Base-by-base conservation (phyloP, 2,888 invertebrate genomes). In the Neoscelio sp. region DNA sequence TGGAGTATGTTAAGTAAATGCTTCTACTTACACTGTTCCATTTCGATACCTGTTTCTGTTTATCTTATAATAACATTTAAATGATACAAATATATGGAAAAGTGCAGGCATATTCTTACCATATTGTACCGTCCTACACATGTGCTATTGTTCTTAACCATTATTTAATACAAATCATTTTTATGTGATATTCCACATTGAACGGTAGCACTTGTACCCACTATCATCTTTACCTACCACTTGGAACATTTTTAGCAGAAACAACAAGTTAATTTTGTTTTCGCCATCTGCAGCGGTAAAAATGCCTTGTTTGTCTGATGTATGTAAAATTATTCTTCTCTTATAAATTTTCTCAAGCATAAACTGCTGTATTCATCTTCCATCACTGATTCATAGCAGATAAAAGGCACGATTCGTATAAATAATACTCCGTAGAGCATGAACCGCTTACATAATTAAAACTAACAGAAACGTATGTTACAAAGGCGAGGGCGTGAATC, bases 401-500 rank as follows among this genome's bases (percentile, higher is more conserved):
- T 13, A 20, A 60, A 60, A 30, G 18, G 33, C 60, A 28, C 33
- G 56, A 54, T 33, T 40, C 26, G 30, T 44, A 44, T 60, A 42
- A 60, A 60, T 60, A 42, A 46, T 42, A 33, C 23, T 40, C n/a
- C 4, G n/a, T 15, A 8, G 2, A 10, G 40, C 28, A 13, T 12
- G 64, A 50, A 40, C 35, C 18, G 46, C 46, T 73, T 64, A 73
- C 62, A 64, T 64, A 75, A 75, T 75, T 75, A 67, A 75, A 67
- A 33, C 40, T 26, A 35, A 38, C 38, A 17, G 56, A 54, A 52
- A 46, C 20, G 35, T 17, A 52, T 35, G 33, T 60, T 28, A 54
- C 33, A 67, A 68, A 68, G 42, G 60, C 60, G 60, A 28, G 46
- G 52, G 30, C 40, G 71, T 40, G 65, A 77, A 77, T 71, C 65